Evolutionary conservation across 1,140 invertebrate species (phyloP).

Genomic region (Apis cerana): DNA sequence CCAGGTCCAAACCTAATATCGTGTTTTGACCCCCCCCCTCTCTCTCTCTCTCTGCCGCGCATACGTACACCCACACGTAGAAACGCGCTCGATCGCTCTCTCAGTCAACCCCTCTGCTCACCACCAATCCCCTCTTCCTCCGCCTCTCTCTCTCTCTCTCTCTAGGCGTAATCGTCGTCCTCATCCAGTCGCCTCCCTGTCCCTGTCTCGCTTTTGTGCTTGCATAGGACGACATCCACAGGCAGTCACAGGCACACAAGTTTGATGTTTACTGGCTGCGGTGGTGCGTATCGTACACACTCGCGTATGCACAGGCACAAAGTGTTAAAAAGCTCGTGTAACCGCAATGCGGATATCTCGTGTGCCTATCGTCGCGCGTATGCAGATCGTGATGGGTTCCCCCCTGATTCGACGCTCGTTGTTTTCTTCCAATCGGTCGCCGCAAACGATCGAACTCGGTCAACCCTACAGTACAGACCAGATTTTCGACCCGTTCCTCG

Average conservation of each 20-base stretch:
- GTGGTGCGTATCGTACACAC: slow-evolving; percentile 46
- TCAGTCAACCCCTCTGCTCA: slow-evolving; percentile 15
- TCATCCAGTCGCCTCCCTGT: slow-evolving; percentile 11
- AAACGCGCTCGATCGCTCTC: background rate
- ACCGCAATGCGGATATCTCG: slow-evolving; percentile 71
- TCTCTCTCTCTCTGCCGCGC: background rate
- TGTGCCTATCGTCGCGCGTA: slow-evolving; percentile 55
- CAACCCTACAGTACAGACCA: background rate
- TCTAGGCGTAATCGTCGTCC: slow-evolving; percentile 26
- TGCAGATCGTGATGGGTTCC: slow-evolving; percentile 23
- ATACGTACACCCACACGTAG: background rate
- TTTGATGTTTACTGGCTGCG: slow-evolving; percentile 60
- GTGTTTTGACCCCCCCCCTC: slow-evolving; percentile 50
- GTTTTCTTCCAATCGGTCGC: slow-evolving; percentile 33
- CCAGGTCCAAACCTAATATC: slow-evolving; percentile 63
- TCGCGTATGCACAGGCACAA: slow-evolving; percentile 37
- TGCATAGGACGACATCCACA: slow-evolving; percentile 54
- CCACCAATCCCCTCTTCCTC: background rate
- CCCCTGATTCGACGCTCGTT: slow-evolving; percentile 24
- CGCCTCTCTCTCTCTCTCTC: background rate
- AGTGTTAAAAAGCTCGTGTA: slow-evolving; percentile 61
- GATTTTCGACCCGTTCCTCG: slow-evolving; percentile 21
- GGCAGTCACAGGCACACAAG: slow-evolving; percentile 56
- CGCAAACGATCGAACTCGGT: slow-evolving; percentile 24
- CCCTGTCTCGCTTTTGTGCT: slow-evolving; percentile 45